phyloP scores from a whole-genome alignment of 2,888 invertebrate species.

The Drepanosiphum platanoidis region DNA sequence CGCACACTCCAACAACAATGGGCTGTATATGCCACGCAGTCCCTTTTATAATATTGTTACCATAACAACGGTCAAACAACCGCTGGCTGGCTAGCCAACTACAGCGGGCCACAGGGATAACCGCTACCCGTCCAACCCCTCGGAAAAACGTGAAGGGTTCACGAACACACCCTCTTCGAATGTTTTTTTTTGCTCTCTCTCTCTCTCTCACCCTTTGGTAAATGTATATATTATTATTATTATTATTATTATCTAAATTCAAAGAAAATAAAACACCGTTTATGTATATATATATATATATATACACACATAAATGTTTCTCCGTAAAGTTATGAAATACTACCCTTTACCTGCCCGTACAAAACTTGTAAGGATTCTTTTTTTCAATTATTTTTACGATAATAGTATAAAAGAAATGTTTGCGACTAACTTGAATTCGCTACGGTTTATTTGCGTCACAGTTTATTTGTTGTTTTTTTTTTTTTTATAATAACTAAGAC shows the following conservation, averaged over 20 bases:
- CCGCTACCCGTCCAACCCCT: slow-evolving; percentile 9
- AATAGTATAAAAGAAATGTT: not conserved
- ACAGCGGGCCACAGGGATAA: slow-evolving; percentile 40
- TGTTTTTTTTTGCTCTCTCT: not conserved
- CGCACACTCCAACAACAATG: slow-evolving; percentile 14
- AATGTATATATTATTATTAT: not conserved
- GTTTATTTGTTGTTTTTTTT: not conserved
- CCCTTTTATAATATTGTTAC: slow-evolving; percentile 29
- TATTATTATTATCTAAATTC: slow-evolving; percentile 11
- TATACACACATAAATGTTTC: slow-evolving; percentile 34
- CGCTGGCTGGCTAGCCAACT: slow-evolving; percentile 22
- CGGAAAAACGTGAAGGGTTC: not conserved
- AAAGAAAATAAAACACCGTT: slow-evolving; percentile 23
- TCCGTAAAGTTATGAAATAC: slow-evolving; percentile 14
- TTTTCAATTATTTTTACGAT: not conserved
- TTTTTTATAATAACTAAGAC: not conserved
- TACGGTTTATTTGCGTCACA: slow-evolving; percentile 2
- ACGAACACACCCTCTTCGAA: slow-evolving; percentile 23
- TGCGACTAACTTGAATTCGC: not conserved
- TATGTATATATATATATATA: too few species aligned
- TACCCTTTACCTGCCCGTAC: not conserved
- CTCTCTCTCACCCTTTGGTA: not conserved
- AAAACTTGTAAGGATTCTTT: slow-evolving; percentile 35
- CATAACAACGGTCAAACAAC: slow-evolving; percentile 59
- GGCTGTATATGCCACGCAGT: not conserved